phyloP scores from a whole-genome alignment of 1,140 invertebrate species.

The Zaprionus kolodkinae region DNA sequence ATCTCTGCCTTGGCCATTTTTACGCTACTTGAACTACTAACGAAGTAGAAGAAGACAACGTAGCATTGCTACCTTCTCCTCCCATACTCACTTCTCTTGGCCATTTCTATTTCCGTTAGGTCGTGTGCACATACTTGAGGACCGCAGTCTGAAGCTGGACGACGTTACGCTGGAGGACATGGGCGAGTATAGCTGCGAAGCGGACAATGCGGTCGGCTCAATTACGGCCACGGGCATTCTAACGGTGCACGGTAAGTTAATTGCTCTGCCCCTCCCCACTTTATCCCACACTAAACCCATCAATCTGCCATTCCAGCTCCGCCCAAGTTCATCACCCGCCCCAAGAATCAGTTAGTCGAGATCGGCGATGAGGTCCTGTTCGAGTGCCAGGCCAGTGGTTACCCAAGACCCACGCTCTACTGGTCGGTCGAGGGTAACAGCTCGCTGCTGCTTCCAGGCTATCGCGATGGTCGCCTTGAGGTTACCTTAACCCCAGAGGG shows the following conservation, averaged over 20 bases:
- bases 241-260: constrained; percentile 90
- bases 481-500: constrained; percentile 87
- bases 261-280: constrained; percentile 30
- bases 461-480: constrained; percentile 86
- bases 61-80: constrained; percentile 29
- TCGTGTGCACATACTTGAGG: constrained; percentile 91
- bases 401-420: constrained; percentile 89
- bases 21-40: constrained; percentile 82
- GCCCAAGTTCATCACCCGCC: constrained; percentile 87
- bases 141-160: constrained; percentile 91
- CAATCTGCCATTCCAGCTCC: constrained; percentile 85
- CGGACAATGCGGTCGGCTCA: constrained; percentile 93
- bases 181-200: constrained; percentile 96
- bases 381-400: constrained; percentile 88
- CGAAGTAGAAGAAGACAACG: constrained; percentile 66
- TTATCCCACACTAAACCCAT: background rate
- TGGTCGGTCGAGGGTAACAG: constrained; percentile 92
- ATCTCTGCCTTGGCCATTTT: constrained; percentile 65
- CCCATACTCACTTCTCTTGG: background rate
- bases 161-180: constrained; percentile 91
- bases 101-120: constrained; percentile 67
- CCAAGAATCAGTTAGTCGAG: constrained; percentile 88
- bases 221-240: constrained; percentile 92
- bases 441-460: constrained; percentile 89
- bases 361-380: constrained; percentile 88